Percentiles rank a stretch among this genome's conserved stretches.
Evolutionary conservation across 1,140 invertebrate genomes (phyloP).

Genomic region (Papilio machaon): DNA sequence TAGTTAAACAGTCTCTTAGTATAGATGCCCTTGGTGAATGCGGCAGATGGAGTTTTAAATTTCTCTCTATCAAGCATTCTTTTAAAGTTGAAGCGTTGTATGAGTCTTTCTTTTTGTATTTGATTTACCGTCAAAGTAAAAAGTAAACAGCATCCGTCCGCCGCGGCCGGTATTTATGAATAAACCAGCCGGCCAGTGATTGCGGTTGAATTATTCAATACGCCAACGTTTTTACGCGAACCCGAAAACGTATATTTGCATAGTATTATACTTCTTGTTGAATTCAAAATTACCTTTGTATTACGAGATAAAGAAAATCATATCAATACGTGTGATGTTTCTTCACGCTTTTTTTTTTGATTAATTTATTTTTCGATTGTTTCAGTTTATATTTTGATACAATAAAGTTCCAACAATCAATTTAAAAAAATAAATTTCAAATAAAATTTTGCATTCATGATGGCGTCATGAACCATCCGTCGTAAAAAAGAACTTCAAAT

Average conservation of each 20-base stretch:
- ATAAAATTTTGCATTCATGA: too few species aligned
- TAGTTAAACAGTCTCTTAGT: too few species aligned
- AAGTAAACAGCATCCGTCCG: slow-evolving; percentile 46
- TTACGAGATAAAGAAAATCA: slow-evolving; percentile 10
- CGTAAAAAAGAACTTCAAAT: too few species aligned
- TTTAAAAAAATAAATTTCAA: too few species aligned
- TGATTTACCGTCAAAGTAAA: slow-evolving; percentile 32
- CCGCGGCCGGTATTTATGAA: slow-evolving; percentile 56
- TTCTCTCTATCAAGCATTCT: background rate
- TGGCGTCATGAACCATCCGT: too few species aligned
- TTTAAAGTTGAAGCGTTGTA: background rate
- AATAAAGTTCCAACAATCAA: too few species aligned
- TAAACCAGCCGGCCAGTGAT: slow-evolving; percentile 70
- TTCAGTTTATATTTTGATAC: too few species aligned
- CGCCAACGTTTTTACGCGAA: slow-evolving; percentile 45
- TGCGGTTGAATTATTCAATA: slow-evolving; percentile 69
- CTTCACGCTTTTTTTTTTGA: too few species aligned
- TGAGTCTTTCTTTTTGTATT: background rate
- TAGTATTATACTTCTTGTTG: slow-evolving; percentile 28
- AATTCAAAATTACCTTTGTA: slow-evolving; percentile 4
- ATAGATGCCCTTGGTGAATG: too few species aligned
- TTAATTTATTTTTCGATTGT: too few species aligned
- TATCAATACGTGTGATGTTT: background rate
- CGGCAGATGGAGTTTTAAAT: background rate
- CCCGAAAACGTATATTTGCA: slow-evolving; percentile 43